A percentile compares a stretch with the other conserved stretches of the same genome.
These are phyloP conservation scores for Zaprionus lachaisei DNA, from an alignment of 1,140 invertebrate genomes.

Conservation along the genomic window DNA sequence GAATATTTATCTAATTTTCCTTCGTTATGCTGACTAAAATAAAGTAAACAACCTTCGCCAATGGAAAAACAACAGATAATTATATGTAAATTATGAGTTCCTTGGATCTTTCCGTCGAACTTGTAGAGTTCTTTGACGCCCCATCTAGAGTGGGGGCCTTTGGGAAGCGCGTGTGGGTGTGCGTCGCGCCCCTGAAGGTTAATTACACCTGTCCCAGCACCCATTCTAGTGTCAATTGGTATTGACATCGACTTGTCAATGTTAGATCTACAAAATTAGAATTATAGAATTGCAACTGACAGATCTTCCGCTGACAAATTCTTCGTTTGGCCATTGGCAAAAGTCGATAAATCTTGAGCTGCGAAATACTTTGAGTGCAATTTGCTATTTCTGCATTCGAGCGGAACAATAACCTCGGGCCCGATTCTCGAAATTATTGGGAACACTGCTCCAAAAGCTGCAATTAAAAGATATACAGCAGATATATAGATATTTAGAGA, in stretches of 20 bases:
- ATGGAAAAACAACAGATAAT: conserved; percentile 49
- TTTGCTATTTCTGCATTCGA: conserved; percentile 52
- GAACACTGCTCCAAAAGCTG: conserved; percentile 66
- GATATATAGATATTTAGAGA: conserved; percentile 39
- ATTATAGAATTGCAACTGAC: conserved; percentile 39
- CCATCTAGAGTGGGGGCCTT: conserved; percentile 4
- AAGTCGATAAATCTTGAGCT: conserved; percentile 57
- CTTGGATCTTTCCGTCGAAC: conserved; percentile 59
- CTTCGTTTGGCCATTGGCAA: conserved; percentile 20
- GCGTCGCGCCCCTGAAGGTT: conserved; percentile 47
- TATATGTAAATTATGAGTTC: conserved; percentile 60
- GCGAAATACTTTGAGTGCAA: conserved; percentile 38
- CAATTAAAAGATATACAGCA: conserved; percentile 70
- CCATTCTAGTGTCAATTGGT: conserved; percentile 63
- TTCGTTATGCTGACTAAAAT: conserved; percentile 22
- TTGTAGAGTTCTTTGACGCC: conserved; percentile 57
- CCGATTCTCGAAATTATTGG: conserved; percentile 49
- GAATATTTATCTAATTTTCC: conserved; percentile 26
- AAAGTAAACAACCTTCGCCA: conserved; percentile 56
- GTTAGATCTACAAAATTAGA: conserved; percentile 34
- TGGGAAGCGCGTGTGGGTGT: background rate
- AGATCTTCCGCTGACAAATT: conserved; percentile 41
- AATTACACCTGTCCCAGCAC: conserved; percentile 67
- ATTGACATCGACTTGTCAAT: conserved; percentile 63
- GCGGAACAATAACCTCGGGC: conserved; percentile 72